These are phyloP conservation scores for Dynastes grantii DNA, from an alignment of 2,888 invertebrate genomes.

Conservation along the genomic window DNA sequence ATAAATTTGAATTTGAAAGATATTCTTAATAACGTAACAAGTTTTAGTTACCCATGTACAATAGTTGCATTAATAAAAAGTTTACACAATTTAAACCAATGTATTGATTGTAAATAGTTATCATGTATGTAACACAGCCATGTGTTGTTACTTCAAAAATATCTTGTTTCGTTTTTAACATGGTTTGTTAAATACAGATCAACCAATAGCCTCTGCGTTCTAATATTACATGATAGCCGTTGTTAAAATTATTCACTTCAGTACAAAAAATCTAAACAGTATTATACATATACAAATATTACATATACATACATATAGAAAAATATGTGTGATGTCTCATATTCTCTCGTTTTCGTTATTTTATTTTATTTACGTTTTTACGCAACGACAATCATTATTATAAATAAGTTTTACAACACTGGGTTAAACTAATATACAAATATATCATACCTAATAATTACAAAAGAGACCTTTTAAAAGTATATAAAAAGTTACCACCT, in stretches of 20 bases:
- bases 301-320: constrained; percentile 58
- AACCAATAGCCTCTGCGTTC: constrained; percentile 59
- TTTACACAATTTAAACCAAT: constrained; percentile 59
- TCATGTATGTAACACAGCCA: constrained; percentile 66
- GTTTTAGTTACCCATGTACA: not conserved
- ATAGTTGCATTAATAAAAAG: constrained; percentile 61
- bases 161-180: constrained; percentile 55
- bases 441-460: constrained; percentile 50
- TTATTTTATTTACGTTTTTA: constrained; percentile 43
- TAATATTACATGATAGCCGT: constrained; percentile 63
- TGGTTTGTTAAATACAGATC: constrained; percentile 64
- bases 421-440: constrained; percentile 58
- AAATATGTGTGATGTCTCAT: constrained; percentile 50
- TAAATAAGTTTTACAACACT: constrained; percentile 66
- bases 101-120: constrained; percentile 59
- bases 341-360: constrained; percentile 6
- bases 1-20: too few species aligned
- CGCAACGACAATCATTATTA: constrained; percentile 52
- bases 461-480: constrained; percentile 59
- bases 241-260: constrained; percentile 59
- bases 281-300: constrained; percentile 57
- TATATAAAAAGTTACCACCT: constrained; percentile 40
- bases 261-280: constrained; percentile 53
- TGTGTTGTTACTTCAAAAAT: constrained; percentile 55
- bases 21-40: not conserved